These are phyloP conservation scores for Sympetrum striolatum DNA, from an alignment of 2,888 invertebrate genomes.

Conservation along the genomic window DNA sequence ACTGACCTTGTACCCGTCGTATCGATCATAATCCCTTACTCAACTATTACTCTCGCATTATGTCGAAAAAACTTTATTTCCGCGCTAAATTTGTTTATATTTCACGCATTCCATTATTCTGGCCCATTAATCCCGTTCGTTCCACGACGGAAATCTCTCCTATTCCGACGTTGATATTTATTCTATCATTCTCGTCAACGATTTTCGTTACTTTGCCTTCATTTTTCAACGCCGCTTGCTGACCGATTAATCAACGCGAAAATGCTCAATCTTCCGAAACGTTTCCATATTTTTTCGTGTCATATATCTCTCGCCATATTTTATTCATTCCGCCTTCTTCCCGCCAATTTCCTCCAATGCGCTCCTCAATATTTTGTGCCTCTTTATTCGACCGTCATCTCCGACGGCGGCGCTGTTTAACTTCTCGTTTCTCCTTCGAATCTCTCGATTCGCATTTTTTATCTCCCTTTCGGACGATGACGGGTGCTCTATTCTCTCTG, in stretches of 20 bases:
- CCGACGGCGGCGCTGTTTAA: background rate
- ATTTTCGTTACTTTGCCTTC: background rate
- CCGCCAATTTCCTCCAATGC: background rate
- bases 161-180: background rate
- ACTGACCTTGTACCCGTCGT: background rate
- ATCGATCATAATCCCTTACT: background rate
- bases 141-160: background rate
- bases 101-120: background rate
- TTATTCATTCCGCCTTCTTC: too few relatives aligned
- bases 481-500: background rate
- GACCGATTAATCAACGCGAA: background rate
- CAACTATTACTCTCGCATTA: background rate
- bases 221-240: background rate
- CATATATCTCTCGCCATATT: background rate
- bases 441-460: background rate
- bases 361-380: background rate
- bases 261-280: background rate
- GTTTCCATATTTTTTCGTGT: background rate
- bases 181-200: background rate
- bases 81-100: background rate
- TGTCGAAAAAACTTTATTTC: background rate
- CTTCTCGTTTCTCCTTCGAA: background rate
- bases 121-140: background rate
- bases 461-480: background rate
- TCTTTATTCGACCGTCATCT: background rate